Base-by-base conservation (phyloP, 2,797 vertebrate genomes). In the Gallirallus australis region DNA sequence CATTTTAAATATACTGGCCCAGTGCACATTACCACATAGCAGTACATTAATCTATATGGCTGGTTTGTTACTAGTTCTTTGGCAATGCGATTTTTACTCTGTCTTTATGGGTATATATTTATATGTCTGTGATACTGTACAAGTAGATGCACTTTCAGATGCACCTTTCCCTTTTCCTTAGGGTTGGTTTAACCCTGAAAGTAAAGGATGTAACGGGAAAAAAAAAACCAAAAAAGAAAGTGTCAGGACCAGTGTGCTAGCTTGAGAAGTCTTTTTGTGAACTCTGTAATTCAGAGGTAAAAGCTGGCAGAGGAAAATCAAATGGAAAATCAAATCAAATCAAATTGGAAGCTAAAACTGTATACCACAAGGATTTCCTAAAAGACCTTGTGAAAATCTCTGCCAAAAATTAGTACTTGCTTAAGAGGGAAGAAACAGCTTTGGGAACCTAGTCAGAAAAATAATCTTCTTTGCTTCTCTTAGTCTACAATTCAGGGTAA, bases 241-340 rank as follows among this genome's bases (percentile, higher is more conserved):
- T 19, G 19, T 33, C 56, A 77, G 11, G 37, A 71, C 28, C 21
- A 20, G 9, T 52, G 8, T 50, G 18, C 19, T 87, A 52, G 28
- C 37, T 71, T 69, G 25, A 33, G 35, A 61, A 66, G 15, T 16
- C 9, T 93, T 88, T 53, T 59, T 50, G 12, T 37, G 24, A 86
- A 86, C 16, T 7, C 42, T 85, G 18, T 66, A 84, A 86, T 57
- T 84, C n/a, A 53, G 60, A 92, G 33, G 31, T 18, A 84, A 78
- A 59, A 0, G 2, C 28, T 79, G 37, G 37, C 30, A 79, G 9
- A 72, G 31, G 35, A 61, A 96, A 96, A 78, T 35, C 30, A 83
- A 95, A 89, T 31, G 31, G 52, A 89, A 85, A 78, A 73, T 42
- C 45, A 88, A 90, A 89, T 85, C 31, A 75, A 73, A 89, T 50